Base-by-base conservation (phyloP, 2,888 invertebrate genomes). In the Muschampia plurimacula region DNA sequence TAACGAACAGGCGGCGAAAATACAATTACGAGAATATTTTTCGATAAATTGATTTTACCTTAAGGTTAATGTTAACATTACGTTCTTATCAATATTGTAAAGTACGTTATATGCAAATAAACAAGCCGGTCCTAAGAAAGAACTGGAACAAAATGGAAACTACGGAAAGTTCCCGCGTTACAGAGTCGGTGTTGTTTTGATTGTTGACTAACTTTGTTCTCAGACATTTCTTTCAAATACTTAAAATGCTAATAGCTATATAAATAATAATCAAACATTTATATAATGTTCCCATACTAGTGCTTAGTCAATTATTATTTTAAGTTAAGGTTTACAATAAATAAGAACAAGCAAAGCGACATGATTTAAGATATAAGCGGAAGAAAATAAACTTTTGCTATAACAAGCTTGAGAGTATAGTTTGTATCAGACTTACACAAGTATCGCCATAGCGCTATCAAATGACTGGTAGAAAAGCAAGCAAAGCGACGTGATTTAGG, bases 141-240 rank as follows among this genome's bases (percentile, higher is more conserved):
- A 22, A 55, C 55, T 22, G 55, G 55, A 55, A 55, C 22, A 55
- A 55, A 28, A 22, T 28, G 55, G 22, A 55, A 55, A 55, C 55
- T 55, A 22, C 22, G 55, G 55, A 55, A 55, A 55, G 55, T 55
- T 28, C 9, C 22, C 10, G 55, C 52, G 2, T 52, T 22, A 55
- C 10, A 10, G 22, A 22, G 22, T 55, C 9, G 55, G 22, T 55
- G 55, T 28, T 55, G 55, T 55, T 55, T 55, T 22, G 22, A 55
- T 55, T 28, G 22, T 22, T 15, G 52, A 9, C 8, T 15, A 10
- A 55, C 55, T 55, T 55, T 55, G 55, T 55, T 55, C 22, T 39
- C 39, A 39, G 39, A 39, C 4, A 6, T 2, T 39, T 39, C 39
- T 39, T 39, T 39, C 39, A 39, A 39, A 7, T 2, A 39, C 6